A percentile compares a stretch with the other conserved stretches of the same genome.
phyloP scores from a whole-genome alignment of 2,113 vertebrate genomes.

The Halichoeres trimaculatus region DNA sequence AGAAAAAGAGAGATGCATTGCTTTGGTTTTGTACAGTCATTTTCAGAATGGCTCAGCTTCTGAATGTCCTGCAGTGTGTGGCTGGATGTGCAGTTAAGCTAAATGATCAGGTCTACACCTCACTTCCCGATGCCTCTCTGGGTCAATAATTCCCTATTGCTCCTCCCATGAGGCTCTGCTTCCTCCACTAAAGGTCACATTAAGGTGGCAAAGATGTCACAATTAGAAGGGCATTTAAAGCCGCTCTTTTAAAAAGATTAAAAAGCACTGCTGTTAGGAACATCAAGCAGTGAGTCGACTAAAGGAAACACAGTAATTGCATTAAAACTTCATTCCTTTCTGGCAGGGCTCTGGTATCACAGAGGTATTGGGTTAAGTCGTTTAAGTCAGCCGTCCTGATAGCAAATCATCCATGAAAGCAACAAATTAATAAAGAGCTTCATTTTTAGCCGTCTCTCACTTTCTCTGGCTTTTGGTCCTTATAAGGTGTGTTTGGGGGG shows the following conservation, averaged over 20 bases:
- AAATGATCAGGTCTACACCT: conserved; percentile 58
- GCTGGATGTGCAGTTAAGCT: conserved; percentile 40
- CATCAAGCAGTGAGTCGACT: conserved; percentile 76
- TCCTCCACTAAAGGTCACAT: conserved; percentile 80
- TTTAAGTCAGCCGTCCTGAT: conserved; percentile 89
- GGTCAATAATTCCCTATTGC: conserved; percentile 75
- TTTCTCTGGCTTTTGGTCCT: conserved; percentile 80
- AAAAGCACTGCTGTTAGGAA: conserved; percentile 78
- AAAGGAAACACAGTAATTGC: conserved; percentile 88
- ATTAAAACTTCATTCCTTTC: conserved; percentile 87
- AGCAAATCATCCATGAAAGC: conserved; percentile 92
- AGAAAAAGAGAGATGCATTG: conserved; percentile 4
- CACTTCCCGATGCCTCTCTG: conserved; percentile 72
- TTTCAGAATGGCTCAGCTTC: conserved; percentile 27
- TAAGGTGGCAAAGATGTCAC: conserved; percentile 80
- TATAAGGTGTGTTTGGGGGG: conserved; percentile 92
- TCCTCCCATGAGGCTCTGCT: conserved; percentile 73
- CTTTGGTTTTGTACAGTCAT: conserved; percentile 28
- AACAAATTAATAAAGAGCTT: conserved; percentile 99
- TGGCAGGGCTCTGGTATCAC: conserved; percentile 85
- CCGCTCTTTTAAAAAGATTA: conserved; percentile 81
- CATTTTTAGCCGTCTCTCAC: conserved; percentile 85
- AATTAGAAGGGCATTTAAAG: conserved; percentile 84
- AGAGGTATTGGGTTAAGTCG: conserved; percentile 90
- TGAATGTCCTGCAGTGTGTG: conserved; percentile 37